Conservation (phyloP, 2,888 invertebrate genomes). For the Steromphala cineraria region DNA sequence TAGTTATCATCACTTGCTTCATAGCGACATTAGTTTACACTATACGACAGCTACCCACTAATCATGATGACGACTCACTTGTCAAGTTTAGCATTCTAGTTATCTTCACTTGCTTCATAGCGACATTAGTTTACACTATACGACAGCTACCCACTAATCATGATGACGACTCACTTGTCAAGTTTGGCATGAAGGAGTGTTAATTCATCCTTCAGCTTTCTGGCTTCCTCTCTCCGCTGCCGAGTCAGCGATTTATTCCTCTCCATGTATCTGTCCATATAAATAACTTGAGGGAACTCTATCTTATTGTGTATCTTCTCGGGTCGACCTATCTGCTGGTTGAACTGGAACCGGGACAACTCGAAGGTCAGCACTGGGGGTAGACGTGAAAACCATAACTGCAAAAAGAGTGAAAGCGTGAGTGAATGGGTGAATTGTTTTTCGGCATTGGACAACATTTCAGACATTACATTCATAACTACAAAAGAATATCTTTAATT, state of each 20-base stretch:
- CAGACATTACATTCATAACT: too few species aligned
- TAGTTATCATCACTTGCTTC: too few species aligned
- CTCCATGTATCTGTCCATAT: slow-evolving; percentile 77
- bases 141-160: not conserved
- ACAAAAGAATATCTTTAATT: too few species aligned
- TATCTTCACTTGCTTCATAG: too few species aligned
- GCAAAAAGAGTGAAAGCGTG: slow-evolving; percentile 34
- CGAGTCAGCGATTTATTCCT: slow-evolving; percentile 74
- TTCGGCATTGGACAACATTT: too few species aligned
- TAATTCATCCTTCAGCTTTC: slow-evolving; percentile 72
- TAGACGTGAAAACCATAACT: slow-evolving; percentile 76
- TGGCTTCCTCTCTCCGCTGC: slow-evolving; percentile 73
- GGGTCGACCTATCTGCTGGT: slow-evolving; percentile 74
- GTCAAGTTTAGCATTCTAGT: too few species aligned
- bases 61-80: too few species aligned
- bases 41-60: too few species aligned
- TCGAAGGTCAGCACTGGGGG: slow-evolving; percentile 76
- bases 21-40: too few species aligned
- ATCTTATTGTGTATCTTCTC: slow-evolving; percentile 77
- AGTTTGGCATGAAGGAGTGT: slow-evolving; percentile 68
- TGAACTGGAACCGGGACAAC: slow-evolving; percentile 76
- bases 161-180: slow-evolving; percentile 69
- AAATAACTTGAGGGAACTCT: slow-evolving; percentile 76
- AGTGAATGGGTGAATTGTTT: not conserved
- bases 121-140: too few species aligned